Base-by-base conservation (phyloP, 2,113 vertebrate genomes). In the Eptesicus fuscus region DNA sequence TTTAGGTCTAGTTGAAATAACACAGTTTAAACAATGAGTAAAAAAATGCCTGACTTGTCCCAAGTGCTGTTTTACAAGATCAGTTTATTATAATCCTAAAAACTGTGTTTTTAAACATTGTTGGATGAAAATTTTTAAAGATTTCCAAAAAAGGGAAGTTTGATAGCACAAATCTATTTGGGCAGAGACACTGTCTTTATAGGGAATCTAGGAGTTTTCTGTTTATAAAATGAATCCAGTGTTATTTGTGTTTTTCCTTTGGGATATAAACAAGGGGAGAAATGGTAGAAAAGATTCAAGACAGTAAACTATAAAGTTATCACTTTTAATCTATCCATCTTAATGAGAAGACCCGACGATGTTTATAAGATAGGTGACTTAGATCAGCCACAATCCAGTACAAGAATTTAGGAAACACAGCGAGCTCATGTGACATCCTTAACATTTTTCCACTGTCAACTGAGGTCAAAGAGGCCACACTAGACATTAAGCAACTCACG, bases 111-210 rank as follows among this genome's bases (percentile, higher is more conserved):
- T 79, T 77, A 97, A 97, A 97, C 95, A 97, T 32, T 59, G 76
- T 56, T 91, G 9, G 74, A 67, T 87, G 44, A 91, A 91, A 85
- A 83, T 63, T 87, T 89, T 83, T 77, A 18, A 96, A 93, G 74
- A 94, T 88, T 97, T 98, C 93, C 83, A 96, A 93, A 95, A 97
- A 96, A 83, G 70, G 47, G 10, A 93, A 93, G 90, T 92, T 96
- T 96, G 82, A 97, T 95, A 95, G 70, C 59, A 84, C 83, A 89
- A 82, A 53, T 63, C 65, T 97, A 89, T 74, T 93, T 87, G 28
- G 83, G 1, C 79, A 63, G 65, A 0, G 0, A 98, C 44, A 42
- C 49, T 88, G 87, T 83, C 79, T 93, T 96, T 92, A 93, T 65
- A 97, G 88, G 82, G 78, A 97, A 89, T 59, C 59, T 95, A 89